These are phyloP conservation scores for Aegypius monachus DNA, from an alignment of 2,113 vertebrate species.

Conservation along the genomic window DNA sequence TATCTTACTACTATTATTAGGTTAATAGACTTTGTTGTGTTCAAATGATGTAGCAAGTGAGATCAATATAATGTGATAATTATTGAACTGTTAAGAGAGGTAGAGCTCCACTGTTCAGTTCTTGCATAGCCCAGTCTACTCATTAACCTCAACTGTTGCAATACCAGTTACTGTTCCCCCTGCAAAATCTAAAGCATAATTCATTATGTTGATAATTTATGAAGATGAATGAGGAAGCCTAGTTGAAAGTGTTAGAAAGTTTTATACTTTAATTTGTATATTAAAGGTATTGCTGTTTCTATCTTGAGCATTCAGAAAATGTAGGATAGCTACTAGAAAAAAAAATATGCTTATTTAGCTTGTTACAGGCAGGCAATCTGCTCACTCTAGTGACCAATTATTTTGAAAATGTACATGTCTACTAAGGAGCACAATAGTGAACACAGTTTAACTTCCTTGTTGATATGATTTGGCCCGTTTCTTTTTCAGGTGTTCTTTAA, in stretches of 20 bases:
- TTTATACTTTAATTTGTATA: background rate
- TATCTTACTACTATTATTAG: background rate
- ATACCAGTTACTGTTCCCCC: background rate
- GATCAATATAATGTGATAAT: background rate
- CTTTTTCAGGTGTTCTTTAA: background rate
- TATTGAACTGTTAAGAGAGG: background rate
- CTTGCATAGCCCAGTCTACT: background rate
- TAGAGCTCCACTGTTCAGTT: background rate
- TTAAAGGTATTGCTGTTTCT: slow-evolving; percentile 1
- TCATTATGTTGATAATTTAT: slow-evolving; percentile 61
- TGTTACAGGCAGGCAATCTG: background rate
- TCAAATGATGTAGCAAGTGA: background rate
- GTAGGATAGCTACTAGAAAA: background rate
- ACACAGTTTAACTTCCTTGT: background rate
- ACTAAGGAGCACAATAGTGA: background rate
- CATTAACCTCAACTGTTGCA: background rate
- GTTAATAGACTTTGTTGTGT: background rate
- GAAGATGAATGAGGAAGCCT: slow-evolving; percentile 16
- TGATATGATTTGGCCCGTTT: background rate
- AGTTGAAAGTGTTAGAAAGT: slow-evolving; percentile 23
- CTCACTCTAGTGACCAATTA: background rate
- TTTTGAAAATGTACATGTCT: background rate
- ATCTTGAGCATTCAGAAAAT: background rate
- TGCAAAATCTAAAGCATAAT: slow-evolving; percentile 45
- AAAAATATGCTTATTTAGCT: background rate